Evolutionary conservation across 2,888 invertebrate genomes (phyloP).

Genomic region (Caradrina kadenii): DNA sequence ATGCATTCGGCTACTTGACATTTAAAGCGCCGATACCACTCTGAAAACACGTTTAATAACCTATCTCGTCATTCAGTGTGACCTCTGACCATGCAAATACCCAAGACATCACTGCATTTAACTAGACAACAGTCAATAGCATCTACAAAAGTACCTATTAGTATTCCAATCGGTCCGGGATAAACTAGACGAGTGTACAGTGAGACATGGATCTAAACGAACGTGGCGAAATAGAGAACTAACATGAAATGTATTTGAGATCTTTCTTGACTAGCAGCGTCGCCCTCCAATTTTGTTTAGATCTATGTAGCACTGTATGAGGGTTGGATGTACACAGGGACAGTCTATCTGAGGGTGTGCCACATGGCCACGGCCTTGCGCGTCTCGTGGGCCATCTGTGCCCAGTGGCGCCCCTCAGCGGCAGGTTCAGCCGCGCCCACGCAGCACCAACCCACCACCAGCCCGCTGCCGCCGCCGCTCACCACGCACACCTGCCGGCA

Average conservation of each 20-base stretch:
- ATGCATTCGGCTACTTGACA: not conserved
- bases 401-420: constrained; percentile 96
- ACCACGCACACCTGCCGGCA: constrained; percentile 85
- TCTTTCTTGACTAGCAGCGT: constrained; percentile 1
- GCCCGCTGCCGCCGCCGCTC: constrained; percentile 82
- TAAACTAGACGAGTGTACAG: constrained; percentile 55
- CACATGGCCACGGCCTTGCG: constrained; percentile 97
- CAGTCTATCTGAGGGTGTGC: constrained; percentile 94
- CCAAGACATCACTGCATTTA: constrained; percentile 42
- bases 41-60: not conserved
- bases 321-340: constrained; percentile 2
- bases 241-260: constrained; percentile 9
- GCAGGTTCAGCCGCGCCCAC: constrained; percentile 93
- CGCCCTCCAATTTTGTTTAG: constrained; percentile 4
- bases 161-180: constrained; percentile 49
- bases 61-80: not conserved
- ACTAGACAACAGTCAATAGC: constrained; percentile 46
- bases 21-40: not conserved
- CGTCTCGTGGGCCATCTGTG: constrained; percentile 96
- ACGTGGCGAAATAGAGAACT: constrained; percentile 2
- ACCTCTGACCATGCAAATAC: not conserved
- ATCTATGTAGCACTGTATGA: constrained; percentile 2
- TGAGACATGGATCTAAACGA: constrained; percentile 24
- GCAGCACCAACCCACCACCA: constrained; percentile 93
- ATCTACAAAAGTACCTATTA: constrained; percentile 53